phyloP scores from a whole-genome alignment of 2,113 vertebrate species.

The Ellobius talpinus region DNA sequence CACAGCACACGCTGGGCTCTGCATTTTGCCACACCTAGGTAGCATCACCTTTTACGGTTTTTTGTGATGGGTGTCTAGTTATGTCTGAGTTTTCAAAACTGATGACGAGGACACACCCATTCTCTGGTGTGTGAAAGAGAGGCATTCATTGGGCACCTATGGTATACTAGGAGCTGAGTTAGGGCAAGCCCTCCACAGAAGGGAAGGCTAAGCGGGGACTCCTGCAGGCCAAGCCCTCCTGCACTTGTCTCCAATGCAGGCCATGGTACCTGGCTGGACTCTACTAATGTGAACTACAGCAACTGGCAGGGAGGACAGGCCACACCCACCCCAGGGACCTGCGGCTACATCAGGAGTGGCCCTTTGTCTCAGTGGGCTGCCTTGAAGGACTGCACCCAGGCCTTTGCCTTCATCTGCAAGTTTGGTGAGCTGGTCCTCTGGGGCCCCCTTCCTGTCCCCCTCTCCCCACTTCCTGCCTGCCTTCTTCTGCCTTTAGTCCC shows the following conservation, averaged over 20 bases:
- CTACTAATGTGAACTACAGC: slow-evolving; percentile 91
- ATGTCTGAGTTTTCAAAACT: too few relatives aligned
- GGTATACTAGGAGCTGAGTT: background rate
- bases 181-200: background rate
- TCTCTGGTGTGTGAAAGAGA: background rate
- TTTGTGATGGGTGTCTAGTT: background rate
- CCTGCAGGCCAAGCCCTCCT: background rate
- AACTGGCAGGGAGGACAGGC: slow-evolving; percentile 88
- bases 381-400: slow-evolving; percentile 91
- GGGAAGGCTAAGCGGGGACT: background rate
- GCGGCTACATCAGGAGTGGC: slow-evolving; percentile 89
- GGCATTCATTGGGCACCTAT: background rate
- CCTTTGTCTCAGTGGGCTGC: slow-evolving; percentile 91
- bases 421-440: slow-evolving; percentile 88
- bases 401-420: slow-evolving; percentile 93
- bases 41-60: background rate
- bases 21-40: background rate
- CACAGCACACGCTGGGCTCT: background rate
- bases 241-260: slow-evolving; percentile 85
- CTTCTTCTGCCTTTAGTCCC: background rate
- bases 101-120: background rate
- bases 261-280: slow-evolving; percentile 92
- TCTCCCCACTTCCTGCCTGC: accelerated
- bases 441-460: background rate
- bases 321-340: slow-evolving; percentile 77